Evolutionary conservation across 2,888 invertebrate species (phyloP).

Genomic region (Melanchra persicariae): DNA sequence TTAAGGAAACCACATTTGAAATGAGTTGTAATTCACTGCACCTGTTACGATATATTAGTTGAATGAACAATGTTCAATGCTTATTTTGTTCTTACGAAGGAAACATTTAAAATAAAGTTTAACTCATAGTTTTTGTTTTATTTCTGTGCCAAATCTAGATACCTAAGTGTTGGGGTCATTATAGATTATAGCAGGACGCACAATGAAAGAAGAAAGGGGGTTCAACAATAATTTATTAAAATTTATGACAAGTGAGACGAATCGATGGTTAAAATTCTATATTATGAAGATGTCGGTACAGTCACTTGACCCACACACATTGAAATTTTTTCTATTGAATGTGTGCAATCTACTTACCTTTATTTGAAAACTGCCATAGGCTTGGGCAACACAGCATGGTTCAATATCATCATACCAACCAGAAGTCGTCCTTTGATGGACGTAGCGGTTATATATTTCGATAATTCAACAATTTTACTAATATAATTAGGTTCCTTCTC

Average conservation of each 20-base stretch:
- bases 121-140: conserved; percentile 66
- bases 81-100: conserved; percentile 85
- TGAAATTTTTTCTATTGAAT: not conserved
- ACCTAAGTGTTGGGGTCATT: not conserved
- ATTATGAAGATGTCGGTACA: conserved; percentile 14
- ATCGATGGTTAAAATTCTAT: conserved; percentile 7
- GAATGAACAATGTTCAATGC: conserved; percentile 80
- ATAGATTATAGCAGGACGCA: not conserved
- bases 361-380: not conserved
- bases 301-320: conserved; percentile 4
- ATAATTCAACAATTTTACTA: not conserved
- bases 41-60: conserved; percentile 73
- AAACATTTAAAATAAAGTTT: conserved; percentile 77
- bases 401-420: conserved; percentile 22
- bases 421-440: not conserved
- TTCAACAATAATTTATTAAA: conserved; percentile 58
- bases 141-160: conserved; percentile 40
- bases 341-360: conserved; percentile 13
- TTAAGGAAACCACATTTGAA: conserved; percentile 68
- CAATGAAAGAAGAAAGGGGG: conserved; percentile 35
- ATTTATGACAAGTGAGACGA: conserved; percentile 30
- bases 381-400: not conserved
- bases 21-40: conserved; percentile 62
- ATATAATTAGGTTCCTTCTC: not conserved
- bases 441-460: not conserved